phyloP scores from a whole-genome alignment of 2,888 invertebrate genomes.

The Danaus chrysippus region DNA sequence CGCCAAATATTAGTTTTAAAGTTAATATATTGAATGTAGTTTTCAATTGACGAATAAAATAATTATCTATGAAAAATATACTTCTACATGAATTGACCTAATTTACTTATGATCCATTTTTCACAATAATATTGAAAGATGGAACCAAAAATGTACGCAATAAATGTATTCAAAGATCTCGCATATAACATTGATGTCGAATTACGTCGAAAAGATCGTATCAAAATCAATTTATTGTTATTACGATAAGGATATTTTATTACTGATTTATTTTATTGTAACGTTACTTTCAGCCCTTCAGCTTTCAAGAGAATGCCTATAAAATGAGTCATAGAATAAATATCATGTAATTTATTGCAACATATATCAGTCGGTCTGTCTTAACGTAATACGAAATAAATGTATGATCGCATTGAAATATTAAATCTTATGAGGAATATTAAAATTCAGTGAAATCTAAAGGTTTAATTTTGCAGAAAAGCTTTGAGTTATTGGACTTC shows the following conservation, averaged over 20 bases:
- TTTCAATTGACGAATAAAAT: too few species aligned
- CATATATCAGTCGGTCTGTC: neutral
- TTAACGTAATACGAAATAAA: too few species aligned
- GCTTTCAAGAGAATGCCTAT: conserved; percentile 13
- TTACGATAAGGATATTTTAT: conserved; percentile 27
- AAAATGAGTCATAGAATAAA: conserved; percentile 19
- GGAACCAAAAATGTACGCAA: neutral
- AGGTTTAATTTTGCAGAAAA: neutral
- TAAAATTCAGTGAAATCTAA: neutral
- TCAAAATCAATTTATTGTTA: conserved; percentile 30
- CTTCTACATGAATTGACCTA: too few species aligned
- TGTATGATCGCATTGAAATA: too few species aligned
- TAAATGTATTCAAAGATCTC: conserved; percentile 13
- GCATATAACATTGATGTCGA: conserved; percentile 18
- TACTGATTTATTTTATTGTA: conserved; percentile 32
- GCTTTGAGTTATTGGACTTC: conserved; percentile 1
- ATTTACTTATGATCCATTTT: too few species aligned
- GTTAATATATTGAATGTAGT: too few species aligned
- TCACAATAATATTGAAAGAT: neutral
- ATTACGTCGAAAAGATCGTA: conserved; percentile 24
- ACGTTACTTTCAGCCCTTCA: conserved; percentile 20
- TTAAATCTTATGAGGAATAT: too few species aligned
- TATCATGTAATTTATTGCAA: neutral
- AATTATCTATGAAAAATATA: too few species aligned
- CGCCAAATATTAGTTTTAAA: too few species aligned